Evolutionary conservation across 1,140 invertebrate genomes (phyloP).

Genomic region (Cydia amplana): DNA sequence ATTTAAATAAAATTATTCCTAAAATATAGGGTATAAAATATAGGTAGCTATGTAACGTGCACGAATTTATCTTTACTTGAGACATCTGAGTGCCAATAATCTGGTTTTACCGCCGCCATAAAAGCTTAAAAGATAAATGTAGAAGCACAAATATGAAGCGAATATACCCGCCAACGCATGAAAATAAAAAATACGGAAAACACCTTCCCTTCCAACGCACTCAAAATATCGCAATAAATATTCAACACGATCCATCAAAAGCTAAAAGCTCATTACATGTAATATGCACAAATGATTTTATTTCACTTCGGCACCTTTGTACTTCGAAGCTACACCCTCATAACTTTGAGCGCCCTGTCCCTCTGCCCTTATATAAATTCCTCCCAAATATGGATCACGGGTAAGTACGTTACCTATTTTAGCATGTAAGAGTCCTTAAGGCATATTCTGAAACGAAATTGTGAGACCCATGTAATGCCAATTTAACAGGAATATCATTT

Average conservation of each 20-base stretch:
- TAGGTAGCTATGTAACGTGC: too few relatives aligned
- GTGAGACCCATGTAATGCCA: too few relatives aligned
- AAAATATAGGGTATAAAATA: too few relatives aligned
- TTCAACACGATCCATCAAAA: conserved; percentile 22
- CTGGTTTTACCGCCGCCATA: too few relatives aligned
- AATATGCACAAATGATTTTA: conserved; percentile 26
- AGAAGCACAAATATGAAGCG: too few relatives aligned
- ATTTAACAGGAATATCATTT: too few relatives aligned
- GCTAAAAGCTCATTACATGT: conserved; percentile 4
- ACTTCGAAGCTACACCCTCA: conserved; percentile 4
- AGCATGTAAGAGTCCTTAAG: not conserved
- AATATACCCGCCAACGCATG: too few relatives aligned
- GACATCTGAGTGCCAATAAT: too few relatives aligned
- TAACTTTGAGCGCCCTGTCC: conserved; percentile 16
- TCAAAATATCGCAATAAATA: conserved; percentile 9
- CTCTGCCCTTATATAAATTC: conserved; percentile 9
- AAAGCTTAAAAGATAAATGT: too few relatives aligned
- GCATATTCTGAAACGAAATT: not conserved
- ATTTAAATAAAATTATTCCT: too few relatives aligned
- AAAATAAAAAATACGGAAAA: too few relatives aligned
- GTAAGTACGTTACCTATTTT: not conserved
- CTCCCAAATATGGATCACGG: not conserved
- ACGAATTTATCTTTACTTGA: too few relatives aligned
- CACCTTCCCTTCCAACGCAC: not conserved
- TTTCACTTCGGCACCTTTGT: conserved; percentile 3